Percentiles rank a stretch among this genome's conserved stretches.
Evolutionary conservation across 2,888 invertebrate genomes (phyloP).

Genomic region (Kryphioiulus occultus): DNA sequence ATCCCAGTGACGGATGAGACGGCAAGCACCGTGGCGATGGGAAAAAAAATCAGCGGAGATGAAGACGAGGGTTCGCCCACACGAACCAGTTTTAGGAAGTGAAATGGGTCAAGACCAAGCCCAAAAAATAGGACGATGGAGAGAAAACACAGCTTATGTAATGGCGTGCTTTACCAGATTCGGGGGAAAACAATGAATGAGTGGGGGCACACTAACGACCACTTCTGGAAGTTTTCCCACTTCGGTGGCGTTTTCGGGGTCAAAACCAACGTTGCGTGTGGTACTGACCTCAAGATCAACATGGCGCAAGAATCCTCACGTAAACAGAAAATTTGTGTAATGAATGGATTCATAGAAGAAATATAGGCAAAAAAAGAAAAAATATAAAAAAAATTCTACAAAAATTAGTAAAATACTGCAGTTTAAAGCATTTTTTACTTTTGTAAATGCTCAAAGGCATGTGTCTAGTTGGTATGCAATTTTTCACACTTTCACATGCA

Average conservation of each 20-base stretch:
- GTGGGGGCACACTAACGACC: neutral
- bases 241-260: neutral
- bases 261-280: neutral
- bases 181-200: slow-evolving; percentile 1
- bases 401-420: too few species aligned
- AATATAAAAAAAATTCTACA: too few species aligned
- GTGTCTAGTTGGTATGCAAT: too few species aligned
- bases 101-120: slow-evolving; percentile 7
- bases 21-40: neutral
- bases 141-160: neutral
- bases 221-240: neutral
- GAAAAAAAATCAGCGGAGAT: neutral
- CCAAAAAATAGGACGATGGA: neutral
- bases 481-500: too few species aligned
- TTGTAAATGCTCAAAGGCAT: too few species aligned
- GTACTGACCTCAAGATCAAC: too few species aligned
- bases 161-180: neutral
- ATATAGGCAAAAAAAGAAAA: too few species aligned
- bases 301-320: too few species aligned
- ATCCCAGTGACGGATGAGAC: neutral
- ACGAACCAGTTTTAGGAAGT: neutral
- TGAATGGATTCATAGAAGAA: too few species aligned
- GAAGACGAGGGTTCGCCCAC: neutral
- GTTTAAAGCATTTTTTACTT: too few species aligned
- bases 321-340: too few species aligned